Evolutionary conservation across 2,888 invertebrate species (phyloP).

Genomic region (Hemaris fuciformis): DNA sequence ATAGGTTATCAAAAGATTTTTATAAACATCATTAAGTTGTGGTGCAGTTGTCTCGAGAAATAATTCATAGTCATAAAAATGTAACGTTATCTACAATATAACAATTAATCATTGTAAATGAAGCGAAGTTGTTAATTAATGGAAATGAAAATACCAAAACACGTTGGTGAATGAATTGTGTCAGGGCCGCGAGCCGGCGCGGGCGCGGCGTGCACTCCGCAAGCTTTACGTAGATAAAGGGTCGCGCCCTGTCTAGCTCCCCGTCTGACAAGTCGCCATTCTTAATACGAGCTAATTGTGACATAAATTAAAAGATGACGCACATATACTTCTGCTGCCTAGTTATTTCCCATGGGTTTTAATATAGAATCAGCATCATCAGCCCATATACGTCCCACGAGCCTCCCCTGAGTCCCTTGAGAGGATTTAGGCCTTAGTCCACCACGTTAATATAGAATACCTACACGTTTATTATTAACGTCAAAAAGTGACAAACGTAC

Average conservation of each 20-base stretch:
- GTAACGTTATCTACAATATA: slow-evolving; percentile 3
- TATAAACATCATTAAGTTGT: too few relatives aligned
- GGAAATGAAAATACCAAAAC: background rate
- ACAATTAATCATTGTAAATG: background rate
- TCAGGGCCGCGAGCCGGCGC: slow-evolving; percentile 46
- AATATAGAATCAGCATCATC: too few relatives aligned
- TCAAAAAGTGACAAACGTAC: too few relatives aligned
- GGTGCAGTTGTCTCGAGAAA: background rate
- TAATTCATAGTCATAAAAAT: slow-evolving; percentile 6
- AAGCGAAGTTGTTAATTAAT: background rate
- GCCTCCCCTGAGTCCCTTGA: too few relatives aligned
- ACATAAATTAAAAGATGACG: background rate
- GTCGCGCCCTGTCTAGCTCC: slow-evolving; percentile 55
- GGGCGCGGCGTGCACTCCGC: slow-evolving; percentile 11
- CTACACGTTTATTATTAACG: too few relatives aligned
- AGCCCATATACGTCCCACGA: too few relatives aligned
- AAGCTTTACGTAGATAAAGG: slow-evolving; percentile 45
- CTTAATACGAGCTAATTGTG: background rate
- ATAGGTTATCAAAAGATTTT: background rate
- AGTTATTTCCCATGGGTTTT: too few relatives aligned
- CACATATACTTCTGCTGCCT: background rate
- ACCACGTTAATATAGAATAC: too few relatives aligned
- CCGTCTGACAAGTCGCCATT: slow-evolving; percentile 32
- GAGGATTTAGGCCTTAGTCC: too few relatives aligned
- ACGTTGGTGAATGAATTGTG: slow-evolving; percentile 32